Evolutionary conservation across 2,888 invertebrate genomes (phyloP), one percentile per base, ranked within the genome.

Genomic region (Trichacis sp.): DNA sequence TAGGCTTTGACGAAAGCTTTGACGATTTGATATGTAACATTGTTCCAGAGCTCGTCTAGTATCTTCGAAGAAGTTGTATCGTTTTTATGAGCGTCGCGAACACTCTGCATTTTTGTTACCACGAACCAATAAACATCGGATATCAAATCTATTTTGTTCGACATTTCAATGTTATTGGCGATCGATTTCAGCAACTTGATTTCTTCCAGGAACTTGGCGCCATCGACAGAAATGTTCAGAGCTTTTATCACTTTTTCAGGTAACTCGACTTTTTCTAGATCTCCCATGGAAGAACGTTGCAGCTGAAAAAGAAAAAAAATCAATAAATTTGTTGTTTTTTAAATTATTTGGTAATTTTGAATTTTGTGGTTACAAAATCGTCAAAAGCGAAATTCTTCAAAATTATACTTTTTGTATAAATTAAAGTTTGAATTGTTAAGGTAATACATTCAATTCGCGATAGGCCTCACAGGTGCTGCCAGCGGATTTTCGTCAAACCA

Each of bases 111-210:
- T 8, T 89, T 88, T 40, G 87, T 84, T 69, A 91, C 85, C 62
- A 89, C 88, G 71, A 93, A 87, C 89, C 90, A 90, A 79, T 87
- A 90, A 72, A 90, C 86, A 79, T 91, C 91, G 48, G 90, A 86
- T 48, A 87, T 82, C 56, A 88, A 87, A 76, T 91, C 89, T 47
- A 87, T 82, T 47, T 82, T 81, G 5, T 88, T 78, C 0, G 79
- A 85, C 40, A 87, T 87, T 54, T 84, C 74, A 73, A 87, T 86
- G 85, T 87, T 88, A 17, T 87, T 82, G 62, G 87, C 87, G 66
- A 91, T 86, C 45, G 87, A 87, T 73, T 88, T 87, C 38, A 92
- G 81, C 15, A 88, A 80, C 68, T 87, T 87, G 12, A 91, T 82
- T 81, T 92, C 91, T 68, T 86, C 86, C 5, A 92, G 77, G 79